Base-by-base conservation (phyloP, 2,888 invertebrate species). In the Agrochola circellaris region DNA sequence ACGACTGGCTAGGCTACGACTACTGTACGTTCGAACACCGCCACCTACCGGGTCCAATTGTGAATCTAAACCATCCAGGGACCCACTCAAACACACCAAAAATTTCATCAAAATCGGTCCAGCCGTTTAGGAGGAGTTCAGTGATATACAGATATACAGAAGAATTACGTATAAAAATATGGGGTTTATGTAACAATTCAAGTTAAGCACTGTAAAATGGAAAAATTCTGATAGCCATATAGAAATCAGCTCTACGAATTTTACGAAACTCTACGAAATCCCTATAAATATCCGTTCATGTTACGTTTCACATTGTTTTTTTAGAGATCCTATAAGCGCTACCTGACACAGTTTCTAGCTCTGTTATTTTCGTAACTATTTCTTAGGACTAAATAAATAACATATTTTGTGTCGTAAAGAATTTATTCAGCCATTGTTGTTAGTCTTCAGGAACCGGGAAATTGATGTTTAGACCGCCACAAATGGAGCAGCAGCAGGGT, bases 341-440 rank as follows among this genome's bases (percentile, higher is more conserved):
- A 15, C 26, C 38, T 56, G 7, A 9, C 15, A 15, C 1, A 15
- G 23, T 61, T 4, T 56, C 20, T 38, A n/a, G 30, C 20, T 34
- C 20, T 64, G 69, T 69, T 15, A 34, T 38, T 20, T 54, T 38
- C 38, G 23, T 30, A 34, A 20, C 7, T 15, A 17, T 58, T 45
- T n/a, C 20, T 15, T 23, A 62, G 23, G 15, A 61, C 17, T 45
- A 67, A 82, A 82, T 15, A 30, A 75, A 54, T 7, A 54, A 64
- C 0, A 56, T 11, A 13, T 26, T 61, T 84, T n/a, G 26, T 62
- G 13, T 76, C 1, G 54, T 79, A 91, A 89, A 92, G 90, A 92
- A 89, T 91, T 92, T 92, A 91, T 92, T 93, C 90, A 86, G 91
- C 91, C 93, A 92, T 91, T 90, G 87, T 87, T 89, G 90, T 89